Conservation (phyloP, 2,888 invertebrate genomes). For the Mayetiola destructor region DNA sequence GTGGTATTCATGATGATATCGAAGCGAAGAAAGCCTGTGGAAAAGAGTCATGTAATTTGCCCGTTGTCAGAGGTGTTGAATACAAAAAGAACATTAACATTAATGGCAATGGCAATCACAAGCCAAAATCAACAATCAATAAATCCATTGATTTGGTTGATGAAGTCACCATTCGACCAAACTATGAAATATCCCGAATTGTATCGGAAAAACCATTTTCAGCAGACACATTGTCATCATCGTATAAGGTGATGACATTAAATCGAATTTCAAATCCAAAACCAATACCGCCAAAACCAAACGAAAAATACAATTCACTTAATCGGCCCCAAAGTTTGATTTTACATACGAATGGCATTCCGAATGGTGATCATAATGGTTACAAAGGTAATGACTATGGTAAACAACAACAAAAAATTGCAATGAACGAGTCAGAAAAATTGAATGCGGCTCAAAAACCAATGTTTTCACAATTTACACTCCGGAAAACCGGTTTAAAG, state of each 20-base stretch:
- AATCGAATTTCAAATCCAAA: neutral
- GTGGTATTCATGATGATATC: neutral
- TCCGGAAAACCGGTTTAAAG: conserved; percentile 37
- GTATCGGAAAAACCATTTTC: neutral
- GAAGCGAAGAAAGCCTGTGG: neutral
- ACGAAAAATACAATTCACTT: neutral
- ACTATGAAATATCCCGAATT: conserved; percentile 11
- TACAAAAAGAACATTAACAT: conserved; percentile 19
- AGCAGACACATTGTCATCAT: neutral
- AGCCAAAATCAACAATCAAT: neutral
- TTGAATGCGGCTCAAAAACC: neutral
- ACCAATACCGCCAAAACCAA: neutral
- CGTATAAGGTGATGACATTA: neutral
- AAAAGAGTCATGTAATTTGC: conserved; percentile 12
- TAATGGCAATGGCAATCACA: neutral
- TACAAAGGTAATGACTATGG: conserved; percentile 18
- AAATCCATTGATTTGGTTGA: neutral
- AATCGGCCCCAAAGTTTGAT: conserved; percentile 10
- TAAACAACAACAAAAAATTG: neutral
- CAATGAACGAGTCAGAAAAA: neutral
- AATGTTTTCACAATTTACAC: conserved; percentile 36
- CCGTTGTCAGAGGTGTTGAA: conserved; percentile 22
- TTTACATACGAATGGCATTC: conserved; percentile 15
- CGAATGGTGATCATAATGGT: conserved; percentile 17
- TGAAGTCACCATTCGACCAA: neutral